These are phyloP conservation scores for Masticophis lateralis DNA, from an alignment of 2,797 vertebrate genomes.

Conservation along the genomic window DNA sequence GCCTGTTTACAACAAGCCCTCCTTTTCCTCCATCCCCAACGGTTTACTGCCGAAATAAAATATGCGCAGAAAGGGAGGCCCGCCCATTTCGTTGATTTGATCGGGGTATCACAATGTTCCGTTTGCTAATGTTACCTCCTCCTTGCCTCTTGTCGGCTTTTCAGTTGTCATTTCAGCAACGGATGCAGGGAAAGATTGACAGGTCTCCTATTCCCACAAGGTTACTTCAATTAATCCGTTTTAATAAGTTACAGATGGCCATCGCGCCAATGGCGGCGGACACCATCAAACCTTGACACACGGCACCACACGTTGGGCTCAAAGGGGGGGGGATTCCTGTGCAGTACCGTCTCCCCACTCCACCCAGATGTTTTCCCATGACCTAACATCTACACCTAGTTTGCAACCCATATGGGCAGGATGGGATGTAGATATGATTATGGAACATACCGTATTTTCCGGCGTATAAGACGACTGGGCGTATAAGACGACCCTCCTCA, in stretches of 20 bases:
- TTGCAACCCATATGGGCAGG: background rate
- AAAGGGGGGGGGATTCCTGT: slow-evolving; percentile 12
- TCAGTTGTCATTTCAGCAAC: background rate
- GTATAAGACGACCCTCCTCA: too few species aligned
- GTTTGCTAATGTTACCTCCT: slow-evolving; percentile 39
- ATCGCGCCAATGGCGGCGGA: slow-evolving; percentile 73
- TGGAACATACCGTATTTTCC: background rate
- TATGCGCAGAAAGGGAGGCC: too few species aligned
- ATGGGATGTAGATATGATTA: background rate
- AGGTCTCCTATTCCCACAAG: slow-evolving; percentile 78
- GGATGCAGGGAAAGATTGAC: slow-evolving; percentile 78
- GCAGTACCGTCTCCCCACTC: background rate
- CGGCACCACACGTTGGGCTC: slow-evolving; percentile 61
- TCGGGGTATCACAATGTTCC: slow-evolving; percentile 28
- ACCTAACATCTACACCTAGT: background rate
- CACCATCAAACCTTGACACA: slow-evolving; percentile 80
- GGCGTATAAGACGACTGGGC: too few species aligned
- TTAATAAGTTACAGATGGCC: slow-evolving; percentile 84
- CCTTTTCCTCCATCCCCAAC: background rate
- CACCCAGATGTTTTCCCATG: background rate
- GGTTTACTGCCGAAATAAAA: slow-evolving; percentile 36
- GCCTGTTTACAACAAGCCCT: slow-evolving; percentile 14
- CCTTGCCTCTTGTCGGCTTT: slow-evolving; percentile 18
- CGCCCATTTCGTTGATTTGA: slow-evolving; percentile 25
- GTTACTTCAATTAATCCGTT: slow-evolving; percentile 88